phyloP scores from a whole-genome alignment of 2,888 invertebrate species.

The Spicauda simplicius region DNA sequence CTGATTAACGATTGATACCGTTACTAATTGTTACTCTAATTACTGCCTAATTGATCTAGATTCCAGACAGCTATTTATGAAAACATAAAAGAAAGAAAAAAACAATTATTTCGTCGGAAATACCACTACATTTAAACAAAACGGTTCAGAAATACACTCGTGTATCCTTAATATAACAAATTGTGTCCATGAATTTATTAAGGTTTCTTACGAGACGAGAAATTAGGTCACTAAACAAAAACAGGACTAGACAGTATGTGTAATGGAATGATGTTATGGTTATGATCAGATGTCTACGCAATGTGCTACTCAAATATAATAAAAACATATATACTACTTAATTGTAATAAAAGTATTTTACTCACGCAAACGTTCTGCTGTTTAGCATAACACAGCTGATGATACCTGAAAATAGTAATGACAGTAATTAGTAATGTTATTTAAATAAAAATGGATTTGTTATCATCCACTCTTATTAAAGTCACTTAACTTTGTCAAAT shows the following conservation, averaged over 20 bases:
- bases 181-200: background rate
- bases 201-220: background rate
- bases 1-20: too few relatives aligned
- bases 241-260: background rate
- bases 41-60: too few relatives aligned
- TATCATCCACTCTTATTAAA: too few relatives aligned
- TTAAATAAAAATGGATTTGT: too few relatives aligned
- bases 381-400: constrained; percentile 36
- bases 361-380: constrained; percentile 24
- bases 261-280: background rate
- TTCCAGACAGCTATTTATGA: too few relatives aligned
- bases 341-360: constrained; percentile 28
- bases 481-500: too few relatives aligned
- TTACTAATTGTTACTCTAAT: too few relatives aligned
- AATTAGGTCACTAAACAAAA: background rate
- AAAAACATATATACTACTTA: too few relatives aligned
- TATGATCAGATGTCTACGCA: constrained; percentile 12
- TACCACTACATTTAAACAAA: background rate
- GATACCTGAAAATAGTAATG: constrained; percentile 18
- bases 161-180: too few relatives aligned
- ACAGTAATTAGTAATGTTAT: too few relatives aligned
- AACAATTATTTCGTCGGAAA: too few relatives aligned
- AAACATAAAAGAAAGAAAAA: too few relatives aligned
- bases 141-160: background rate
- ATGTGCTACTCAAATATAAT: constrained; percentile 5